These are phyloP conservation scores for Ailurus styani DNA, from an alignment of 2,113 vertebrate genomes.

Conservation along the genomic window DNA sequence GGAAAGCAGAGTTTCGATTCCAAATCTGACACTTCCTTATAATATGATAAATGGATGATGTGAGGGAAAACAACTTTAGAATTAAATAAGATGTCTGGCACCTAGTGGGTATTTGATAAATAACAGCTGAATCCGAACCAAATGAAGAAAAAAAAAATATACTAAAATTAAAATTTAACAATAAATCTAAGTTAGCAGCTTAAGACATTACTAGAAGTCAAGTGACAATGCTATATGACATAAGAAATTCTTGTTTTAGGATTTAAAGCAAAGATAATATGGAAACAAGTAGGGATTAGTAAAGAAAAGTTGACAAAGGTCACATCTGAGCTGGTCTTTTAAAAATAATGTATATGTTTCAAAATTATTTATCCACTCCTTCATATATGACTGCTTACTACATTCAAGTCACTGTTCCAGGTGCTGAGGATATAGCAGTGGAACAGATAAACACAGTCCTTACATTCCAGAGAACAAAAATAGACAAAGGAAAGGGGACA, in stretches of 20 bases:
- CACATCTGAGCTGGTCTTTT: background rate
- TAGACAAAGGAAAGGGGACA: background rate
- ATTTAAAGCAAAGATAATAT: background rate
- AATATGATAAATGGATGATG: background rate
- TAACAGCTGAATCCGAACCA: background rate
- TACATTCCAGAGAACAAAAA: background rate
- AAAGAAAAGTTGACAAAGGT: background rate
- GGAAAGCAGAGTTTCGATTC: background rate
- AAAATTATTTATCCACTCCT: background rate
- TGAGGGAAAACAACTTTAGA: background rate
- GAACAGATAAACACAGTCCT: background rate
- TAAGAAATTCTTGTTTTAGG: background rate
- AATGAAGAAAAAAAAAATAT: background rate
- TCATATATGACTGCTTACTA: background rate
- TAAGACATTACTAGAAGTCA: background rate
- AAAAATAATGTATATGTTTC: background rate
- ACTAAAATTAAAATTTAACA: background rate
- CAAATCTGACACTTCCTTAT: background rate
- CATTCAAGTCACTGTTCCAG: background rate
- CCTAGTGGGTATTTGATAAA: background rate
- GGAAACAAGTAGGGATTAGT: background rate
- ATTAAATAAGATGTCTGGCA: conserved; percentile 13
- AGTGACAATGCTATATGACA: background rate
- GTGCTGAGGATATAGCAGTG: background rate
- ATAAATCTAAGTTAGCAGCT: background rate